Conservation (phyloP, 1,140 invertebrate genomes). For the Trichonephila clavipes region DNA sequence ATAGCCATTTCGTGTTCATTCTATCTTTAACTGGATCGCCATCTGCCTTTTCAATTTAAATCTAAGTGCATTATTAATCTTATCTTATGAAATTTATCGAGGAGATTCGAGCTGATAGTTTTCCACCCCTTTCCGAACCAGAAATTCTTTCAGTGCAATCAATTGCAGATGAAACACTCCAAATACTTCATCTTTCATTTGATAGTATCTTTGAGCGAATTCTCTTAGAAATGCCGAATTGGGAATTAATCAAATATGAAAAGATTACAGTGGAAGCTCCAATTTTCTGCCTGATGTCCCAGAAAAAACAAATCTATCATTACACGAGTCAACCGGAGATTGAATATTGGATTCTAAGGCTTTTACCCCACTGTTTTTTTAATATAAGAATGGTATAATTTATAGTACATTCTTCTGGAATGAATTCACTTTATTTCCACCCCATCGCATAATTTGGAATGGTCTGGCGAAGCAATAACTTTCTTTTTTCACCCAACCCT, state of each 20-base stretch:
- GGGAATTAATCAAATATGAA: constrained; percentile 38
- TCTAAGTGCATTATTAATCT: background rate
- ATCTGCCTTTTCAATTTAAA: background rate
- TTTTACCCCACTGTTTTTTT: background rate
- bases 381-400: background rate
- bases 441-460: background rate
- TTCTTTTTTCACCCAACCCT: background rate
- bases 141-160: background rate
- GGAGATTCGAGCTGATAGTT: background rate
- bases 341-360: constrained; percentile 4
- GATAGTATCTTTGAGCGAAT: background rate
- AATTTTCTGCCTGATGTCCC: background rate
- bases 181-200: background rate
- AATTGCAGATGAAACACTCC: background rate
- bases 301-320: constrained; percentile 27
- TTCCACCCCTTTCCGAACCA: background rate
- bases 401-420: background rate
- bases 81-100: background rate
- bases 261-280: background rate
- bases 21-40: background rate
- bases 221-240: background rate
- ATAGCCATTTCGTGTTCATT: background rate
- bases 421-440: background rate
- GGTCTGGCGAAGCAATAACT: background rate
- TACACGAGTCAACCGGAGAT: background rate